Percentiles rank a stretch among this genome's conserved stretches.
These are phyloP conservation scores for Gymnoscopelus braueri DNA, from an alignment of 2,797 vertebrate genomes.

Conservation along the genomic window DNA sequence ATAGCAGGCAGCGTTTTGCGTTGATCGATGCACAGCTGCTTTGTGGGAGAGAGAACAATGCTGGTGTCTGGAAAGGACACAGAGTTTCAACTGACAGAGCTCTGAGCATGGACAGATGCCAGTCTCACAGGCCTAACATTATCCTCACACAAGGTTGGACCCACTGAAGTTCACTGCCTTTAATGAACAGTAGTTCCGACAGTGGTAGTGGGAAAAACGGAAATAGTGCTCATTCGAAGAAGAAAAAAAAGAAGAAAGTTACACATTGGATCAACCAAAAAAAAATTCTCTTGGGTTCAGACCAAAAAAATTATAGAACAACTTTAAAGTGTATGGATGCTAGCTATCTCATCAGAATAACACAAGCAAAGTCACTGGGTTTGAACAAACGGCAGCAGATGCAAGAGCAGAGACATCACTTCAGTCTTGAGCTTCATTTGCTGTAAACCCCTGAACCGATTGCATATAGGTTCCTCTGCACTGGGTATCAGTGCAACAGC, in stretches of 20 bases:
- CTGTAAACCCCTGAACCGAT: too few relatives aligned
- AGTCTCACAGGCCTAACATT: too few relatives aligned
- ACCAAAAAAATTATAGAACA: too few relatives aligned
- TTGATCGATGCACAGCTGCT: conserved; percentile 72
- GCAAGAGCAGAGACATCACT: background rate
- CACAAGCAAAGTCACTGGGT: background rate
- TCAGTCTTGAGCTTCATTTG: too few relatives aligned
- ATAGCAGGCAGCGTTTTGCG: conserved; percentile 52
- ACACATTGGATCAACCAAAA: too few relatives aligned
- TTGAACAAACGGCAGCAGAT: conserved; percentile 14
- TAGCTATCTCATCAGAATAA: conserved; percentile 19
- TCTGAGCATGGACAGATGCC: conserved; percentile 55
- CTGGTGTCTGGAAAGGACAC: conserved; percentile 63
- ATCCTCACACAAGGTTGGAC: conserved; percentile 10
- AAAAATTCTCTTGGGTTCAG: too few relatives aligned
- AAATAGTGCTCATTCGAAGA: too few relatives aligned
- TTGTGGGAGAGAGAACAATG: conserved; percentile 51
- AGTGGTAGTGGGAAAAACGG: too few relatives aligned
- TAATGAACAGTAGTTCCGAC: background rate
- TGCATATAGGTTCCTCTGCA: background rate
- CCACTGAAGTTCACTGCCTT: background rate
- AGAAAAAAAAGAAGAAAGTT: too few relatives aligned
- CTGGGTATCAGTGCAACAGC: background rate
- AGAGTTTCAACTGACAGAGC: conserved; percentile 64
- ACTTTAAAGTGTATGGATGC: background rate